These are phyloP conservation scores for Eurytoma californica DNA, from an alignment of 2,888 invertebrate species.

Conservation along the genomic window DNA sequence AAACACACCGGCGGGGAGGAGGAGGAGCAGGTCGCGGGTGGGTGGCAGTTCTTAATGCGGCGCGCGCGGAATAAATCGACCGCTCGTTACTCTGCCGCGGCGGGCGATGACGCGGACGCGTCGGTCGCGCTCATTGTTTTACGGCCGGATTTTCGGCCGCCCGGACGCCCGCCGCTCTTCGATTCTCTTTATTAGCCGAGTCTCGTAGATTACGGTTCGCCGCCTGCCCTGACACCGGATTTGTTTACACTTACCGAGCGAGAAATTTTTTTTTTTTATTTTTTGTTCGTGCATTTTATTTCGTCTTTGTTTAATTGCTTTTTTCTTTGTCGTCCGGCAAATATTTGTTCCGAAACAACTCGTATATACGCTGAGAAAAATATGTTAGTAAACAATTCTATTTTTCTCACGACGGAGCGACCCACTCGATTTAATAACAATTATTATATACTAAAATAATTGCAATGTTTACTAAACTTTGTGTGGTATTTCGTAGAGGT, in stretches of 20 bases:
- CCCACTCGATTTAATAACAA: no score
- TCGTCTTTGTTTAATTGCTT: no score
- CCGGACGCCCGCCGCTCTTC: neutral
- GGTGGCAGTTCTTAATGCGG: slow-evolving; percentile 14
- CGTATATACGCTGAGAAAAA: no score
- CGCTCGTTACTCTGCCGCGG: slow-evolving; percentile 4
- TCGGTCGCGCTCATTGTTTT: slow-evolving; percentile 1
- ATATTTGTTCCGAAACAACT: no score
- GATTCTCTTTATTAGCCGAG: neutral
- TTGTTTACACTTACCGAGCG: neutral
- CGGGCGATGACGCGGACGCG: neutral
- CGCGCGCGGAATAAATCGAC: slow-evolving; percentile 16
- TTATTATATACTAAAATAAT: no score
- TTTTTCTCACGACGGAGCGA: no score
- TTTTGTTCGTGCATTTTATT: no score
- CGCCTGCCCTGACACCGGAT: neutral
- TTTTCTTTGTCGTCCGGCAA: no score
- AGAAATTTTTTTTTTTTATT: no score
- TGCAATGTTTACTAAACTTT: no score
- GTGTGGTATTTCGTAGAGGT: no score
- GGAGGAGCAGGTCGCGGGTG: neutral
- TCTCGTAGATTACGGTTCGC: neutral
- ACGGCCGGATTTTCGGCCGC: neutral
- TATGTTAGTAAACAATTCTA: no score
- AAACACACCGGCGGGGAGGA: neutral